phyloP scores from a whole-genome alignment of 1,140 invertebrate genomes.

The Rhagoletis zephyria region DNA sequence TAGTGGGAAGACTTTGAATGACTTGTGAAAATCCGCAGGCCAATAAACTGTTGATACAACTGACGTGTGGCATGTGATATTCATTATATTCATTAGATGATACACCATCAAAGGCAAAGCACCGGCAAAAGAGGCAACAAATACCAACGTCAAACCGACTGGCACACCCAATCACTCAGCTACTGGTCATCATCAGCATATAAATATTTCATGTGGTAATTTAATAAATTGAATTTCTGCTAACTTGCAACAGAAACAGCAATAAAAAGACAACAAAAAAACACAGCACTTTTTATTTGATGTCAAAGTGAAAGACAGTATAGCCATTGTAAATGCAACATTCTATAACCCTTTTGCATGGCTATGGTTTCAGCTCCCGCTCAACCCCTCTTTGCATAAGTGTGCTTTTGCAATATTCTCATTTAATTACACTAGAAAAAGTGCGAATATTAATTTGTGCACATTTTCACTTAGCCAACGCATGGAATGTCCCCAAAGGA shows the following conservation, averaged over 20 bases:
- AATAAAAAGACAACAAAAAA: neutral
- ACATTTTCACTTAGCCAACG: constrained; percentile 70
- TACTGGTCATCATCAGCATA: constrained; percentile 50
- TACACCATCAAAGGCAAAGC: constrained; percentile 35
- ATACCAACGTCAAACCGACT: neutral
- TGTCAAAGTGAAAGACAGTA: neutral
- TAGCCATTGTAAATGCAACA: neutral
- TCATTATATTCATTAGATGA: constrained; percentile 52
- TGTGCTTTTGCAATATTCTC: neutral
- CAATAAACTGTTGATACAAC: constrained; percentile 46
- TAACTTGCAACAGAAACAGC: constrained; percentile 8
- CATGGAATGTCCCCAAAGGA: constrained; percentile 34
- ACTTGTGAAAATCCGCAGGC: constrained; percentile 50
- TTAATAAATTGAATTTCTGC: constrained; percentile 53
- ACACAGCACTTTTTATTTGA: neutral
- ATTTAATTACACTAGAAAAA: constrained; percentile 51
- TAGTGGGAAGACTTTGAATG: constrained; percentile 2
- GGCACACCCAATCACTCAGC: constrained; percentile 47
- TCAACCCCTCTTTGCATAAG: neutral
- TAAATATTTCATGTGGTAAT: constrained; percentile 51
- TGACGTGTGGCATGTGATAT: constrained; percentile 44
- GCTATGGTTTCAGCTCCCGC: neutral
- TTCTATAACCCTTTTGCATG: constrained; percentile 2
- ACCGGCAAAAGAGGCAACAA: neutral
- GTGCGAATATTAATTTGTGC: constrained; percentile 70